Percentiles rank a stretch among this genome's conserved stretches.
Conservation (phyloP, 2,888 invertebrate genomes). For the Rambutsinella grinnellia region DNA sequence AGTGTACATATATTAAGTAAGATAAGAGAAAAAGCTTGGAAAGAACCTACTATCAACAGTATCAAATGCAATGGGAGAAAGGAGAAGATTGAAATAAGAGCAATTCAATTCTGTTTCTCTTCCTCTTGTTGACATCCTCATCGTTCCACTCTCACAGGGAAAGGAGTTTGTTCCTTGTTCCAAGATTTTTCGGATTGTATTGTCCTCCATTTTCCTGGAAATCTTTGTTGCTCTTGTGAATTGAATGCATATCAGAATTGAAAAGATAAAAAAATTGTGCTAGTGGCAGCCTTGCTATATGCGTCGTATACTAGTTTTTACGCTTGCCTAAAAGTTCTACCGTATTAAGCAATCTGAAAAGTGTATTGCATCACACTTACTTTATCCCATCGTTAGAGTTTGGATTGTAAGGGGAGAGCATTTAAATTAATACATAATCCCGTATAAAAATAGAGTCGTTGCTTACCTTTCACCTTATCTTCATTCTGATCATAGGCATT, state of each 20-base stretch:
- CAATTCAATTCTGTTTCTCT: constrained; percentile 14
- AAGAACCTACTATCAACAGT: no score
- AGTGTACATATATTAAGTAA: constrained; percentile 29
- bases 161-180: constrained; percentile 56
- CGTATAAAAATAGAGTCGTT: background rate
- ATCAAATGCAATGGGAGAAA: constrained; percentile 25
- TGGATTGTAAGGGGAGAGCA: background rate
- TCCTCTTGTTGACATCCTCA: no score
- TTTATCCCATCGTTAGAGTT: background rate
- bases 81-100: constrained; percentile 44
- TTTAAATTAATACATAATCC: background rate
- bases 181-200: constrained; percentile 52
- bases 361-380: no score
- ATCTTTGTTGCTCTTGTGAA: constrained; percentile 57
- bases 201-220: constrained; percentile 46
- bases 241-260: no score
- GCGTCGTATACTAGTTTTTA: background rate
- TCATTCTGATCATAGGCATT: background rate
- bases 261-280: constrained; percentile 9
- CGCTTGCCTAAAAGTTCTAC: no score
- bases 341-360: no score
- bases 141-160: no score
- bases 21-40: constrained; percentile 47
- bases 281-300: background rate
- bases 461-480: background rate